Percentiles rank a stretch among this genome's conserved stretches.
Conservation (phyloP, 2,888 invertebrate genomes). For the Heliconius sara region DNA sequence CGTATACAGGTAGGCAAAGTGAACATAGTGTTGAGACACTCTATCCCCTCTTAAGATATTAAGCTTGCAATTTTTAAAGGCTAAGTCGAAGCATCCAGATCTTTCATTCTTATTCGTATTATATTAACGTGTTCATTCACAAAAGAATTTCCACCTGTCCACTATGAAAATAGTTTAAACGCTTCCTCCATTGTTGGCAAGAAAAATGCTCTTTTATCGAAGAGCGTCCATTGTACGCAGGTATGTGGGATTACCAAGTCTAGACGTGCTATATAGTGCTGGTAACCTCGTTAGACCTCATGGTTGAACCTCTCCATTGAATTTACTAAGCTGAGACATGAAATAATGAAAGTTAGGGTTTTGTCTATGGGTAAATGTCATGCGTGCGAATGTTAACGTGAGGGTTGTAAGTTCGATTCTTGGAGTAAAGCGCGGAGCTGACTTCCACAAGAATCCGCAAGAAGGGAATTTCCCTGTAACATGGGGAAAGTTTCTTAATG, state of each 20-base stretch:
- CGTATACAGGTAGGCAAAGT: too few relatives aligned
- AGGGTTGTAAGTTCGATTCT: neutral
- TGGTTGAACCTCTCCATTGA: conserved; percentile 14
- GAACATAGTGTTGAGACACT: too few relatives aligned
- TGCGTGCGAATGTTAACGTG: neutral
- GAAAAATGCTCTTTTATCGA: conserved; percentile 63
- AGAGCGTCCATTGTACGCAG: conserved; percentile 63
- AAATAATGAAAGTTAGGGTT: neutral
- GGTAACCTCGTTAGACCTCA: conserved; percentile 3
- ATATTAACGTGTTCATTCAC: neutral
- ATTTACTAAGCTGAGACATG: neutral
- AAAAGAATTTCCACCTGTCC: conserved; percentile 40
- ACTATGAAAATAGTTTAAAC: conserved; percentile 52
- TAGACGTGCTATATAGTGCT: conserved; percentile 56
- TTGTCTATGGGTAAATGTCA: neutral
- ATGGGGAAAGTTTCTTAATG: too few relatives aligned
- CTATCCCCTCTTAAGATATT: too few relatives aligned
- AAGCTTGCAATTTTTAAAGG: too few relatives aligned
- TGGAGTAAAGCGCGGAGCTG: too few relatives aligned
- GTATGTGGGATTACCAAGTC: conserved; percentile 73
- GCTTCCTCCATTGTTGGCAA: conserved; percentile 58
- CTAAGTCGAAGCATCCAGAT: too few relatives aligned
- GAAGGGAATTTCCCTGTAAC: too few relatives aligned
- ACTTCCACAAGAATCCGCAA: too few relatives aligned
- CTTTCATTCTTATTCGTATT: neutral